Conservation (phyloP, 1,140 invertebrate genomes). For the Andrena cerasifolii region DNA sequence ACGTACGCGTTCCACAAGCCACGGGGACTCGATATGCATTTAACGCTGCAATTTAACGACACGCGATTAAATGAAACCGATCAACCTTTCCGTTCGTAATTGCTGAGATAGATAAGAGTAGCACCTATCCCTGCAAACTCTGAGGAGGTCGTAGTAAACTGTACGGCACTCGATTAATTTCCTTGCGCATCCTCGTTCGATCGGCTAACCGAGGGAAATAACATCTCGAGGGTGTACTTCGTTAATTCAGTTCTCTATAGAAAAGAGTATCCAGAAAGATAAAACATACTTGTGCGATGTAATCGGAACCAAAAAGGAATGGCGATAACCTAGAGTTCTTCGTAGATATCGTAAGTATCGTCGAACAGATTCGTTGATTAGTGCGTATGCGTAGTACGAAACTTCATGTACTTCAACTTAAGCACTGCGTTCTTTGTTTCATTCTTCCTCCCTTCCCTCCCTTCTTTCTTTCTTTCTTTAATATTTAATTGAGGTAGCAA, state of each 20-base stretch:
- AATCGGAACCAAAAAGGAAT: constrained; percentile 18
- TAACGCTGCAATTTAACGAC: background rate
- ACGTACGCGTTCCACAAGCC: constrained; percentile 34
- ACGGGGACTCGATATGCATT: background rate
- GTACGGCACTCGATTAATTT: background rate
- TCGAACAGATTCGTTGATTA: constrained; percentile 34
- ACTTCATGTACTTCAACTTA: background rate
- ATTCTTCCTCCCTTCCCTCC: too few relatives aligned
- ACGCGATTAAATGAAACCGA: background rate
- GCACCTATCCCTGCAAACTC: background rate
- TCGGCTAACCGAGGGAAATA: background rate
- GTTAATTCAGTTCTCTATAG: background rate
- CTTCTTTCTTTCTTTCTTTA: background rate
- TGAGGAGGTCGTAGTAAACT: background rate
- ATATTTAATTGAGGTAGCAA: background rate
- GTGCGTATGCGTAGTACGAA: background rate
- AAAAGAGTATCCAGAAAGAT: background rate
- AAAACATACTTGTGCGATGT: background rate
- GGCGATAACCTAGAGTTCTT: constrained; percentile 9
- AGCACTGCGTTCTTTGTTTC: background rate
- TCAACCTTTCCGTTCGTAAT: constrained; percentile 4
- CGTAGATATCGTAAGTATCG: constrained; percentile 2
- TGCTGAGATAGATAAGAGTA: background rate
- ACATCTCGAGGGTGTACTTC: background rate
- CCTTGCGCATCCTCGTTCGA: background rate